Evolutionary conservation across 2,113 vertebrate genomes (phyloP).

Genomic region (Prionailurus viverrinus): DNA sequence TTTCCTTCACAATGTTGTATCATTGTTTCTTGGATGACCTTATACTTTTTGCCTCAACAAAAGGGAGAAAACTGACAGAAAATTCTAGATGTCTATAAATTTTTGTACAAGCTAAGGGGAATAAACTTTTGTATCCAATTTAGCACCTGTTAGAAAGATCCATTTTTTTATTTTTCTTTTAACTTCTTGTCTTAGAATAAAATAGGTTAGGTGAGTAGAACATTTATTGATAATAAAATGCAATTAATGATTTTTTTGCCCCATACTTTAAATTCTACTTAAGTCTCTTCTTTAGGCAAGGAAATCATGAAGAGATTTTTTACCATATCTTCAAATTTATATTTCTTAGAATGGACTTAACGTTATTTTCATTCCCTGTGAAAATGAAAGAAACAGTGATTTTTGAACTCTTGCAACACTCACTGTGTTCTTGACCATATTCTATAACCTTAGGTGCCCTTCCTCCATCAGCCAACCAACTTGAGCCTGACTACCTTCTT

Average conservation of each 20-base stretch:
- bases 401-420: background rate
- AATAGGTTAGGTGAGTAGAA: constrained; percentile 8
- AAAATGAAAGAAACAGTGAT: background rate
- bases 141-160: constrained; percentile 62
- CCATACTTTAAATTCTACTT: constrained; percentile 58
- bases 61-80: background rate
- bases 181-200: constrained; percentile 55
- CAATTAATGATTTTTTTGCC: constrained; percentile 60
- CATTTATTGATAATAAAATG: constrained; percentile 42
- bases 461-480: background rate
- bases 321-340: constrained; percentile 30
- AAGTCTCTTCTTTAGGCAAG: constrained; percentile 43
- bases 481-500: background rate
- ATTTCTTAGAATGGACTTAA: background rate
- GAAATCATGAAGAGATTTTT: constrained; percentile 54
- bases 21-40: constrained; percentile 57
- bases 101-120: background rate
- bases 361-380: background rate
- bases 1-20: constrained; percentile 41
- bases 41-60: constrained; percentile 67
- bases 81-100: constrained; percentile 46
- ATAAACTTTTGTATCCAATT: background rate
- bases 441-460: background rate
- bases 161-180: constrained; percentile 71
- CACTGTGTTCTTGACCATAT: background rate